Percentiles rank a stretch among this genome's conserved stretches.
Evolutionary conservation across 2,888 invertebrate species (phyloP).

Genomic region (Periphyllus acericola): DNA sequence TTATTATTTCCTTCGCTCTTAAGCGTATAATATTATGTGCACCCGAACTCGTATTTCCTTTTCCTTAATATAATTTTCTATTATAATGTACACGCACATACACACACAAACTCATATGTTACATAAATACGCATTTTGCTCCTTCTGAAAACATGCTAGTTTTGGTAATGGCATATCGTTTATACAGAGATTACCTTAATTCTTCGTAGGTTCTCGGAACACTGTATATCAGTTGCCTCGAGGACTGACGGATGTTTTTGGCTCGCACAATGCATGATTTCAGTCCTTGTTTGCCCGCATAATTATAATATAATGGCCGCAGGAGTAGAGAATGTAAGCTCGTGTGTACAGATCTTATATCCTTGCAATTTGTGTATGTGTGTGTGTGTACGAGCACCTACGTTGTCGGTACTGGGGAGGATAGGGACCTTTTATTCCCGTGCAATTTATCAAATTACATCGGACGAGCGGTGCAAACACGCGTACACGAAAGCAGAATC

Average conservation of each 20-base stretch:
- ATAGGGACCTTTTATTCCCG: slow-evolving; percentile 20
- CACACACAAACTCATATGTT: not conserved
- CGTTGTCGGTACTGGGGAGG: too few relatives aligned
- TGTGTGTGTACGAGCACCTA: not conserved
- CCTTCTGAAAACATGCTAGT: not conserved
- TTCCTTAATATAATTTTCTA: not conserved
- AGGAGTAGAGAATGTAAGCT: not conserved
- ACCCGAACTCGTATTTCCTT: not conserved
- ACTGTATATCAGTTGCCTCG: not conserved
- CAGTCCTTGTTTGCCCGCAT: not conserved
- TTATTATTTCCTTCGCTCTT: not conserved
- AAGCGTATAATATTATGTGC: not conserved
- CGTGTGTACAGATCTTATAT: not conserved
- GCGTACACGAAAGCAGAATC: slow-evolving; percentile 23
- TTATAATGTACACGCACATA: not conserved
- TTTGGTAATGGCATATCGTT: slow-evolving; percentile 33
- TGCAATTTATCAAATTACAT: slow-evolving; percentile 58
- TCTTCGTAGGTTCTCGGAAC: not conserved
- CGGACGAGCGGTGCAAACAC: not conserved
- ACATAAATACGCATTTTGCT: not conserved
- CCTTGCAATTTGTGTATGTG: not conserved
- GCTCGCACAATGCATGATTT: not conserved
- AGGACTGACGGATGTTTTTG: slow-evolving; percentile 4
- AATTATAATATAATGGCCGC: not conserved
- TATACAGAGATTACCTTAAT: slow-evolving; percentile 34